Base-by-base conservation (phyloP, 2,113 vertebrate genomes). In the Oxygymnocypris stewartii region DNA sequence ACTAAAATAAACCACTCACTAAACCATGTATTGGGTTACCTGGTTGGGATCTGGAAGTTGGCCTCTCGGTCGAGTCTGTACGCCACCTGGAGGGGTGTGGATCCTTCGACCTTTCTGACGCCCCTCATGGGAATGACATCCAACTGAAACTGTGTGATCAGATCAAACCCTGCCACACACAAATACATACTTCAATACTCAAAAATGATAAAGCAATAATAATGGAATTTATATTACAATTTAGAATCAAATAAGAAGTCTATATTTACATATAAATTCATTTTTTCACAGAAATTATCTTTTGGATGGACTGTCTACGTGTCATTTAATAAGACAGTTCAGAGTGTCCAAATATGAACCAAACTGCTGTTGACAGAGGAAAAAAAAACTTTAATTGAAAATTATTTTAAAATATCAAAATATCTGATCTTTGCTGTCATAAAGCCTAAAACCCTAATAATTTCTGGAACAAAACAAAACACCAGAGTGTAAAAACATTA, bases 41-140 rank as follows among this genome's bases (percentile, higher is more conserved):
- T 94, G 49, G 95, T 96, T 81, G 95, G 95, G 92, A 96, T 95
- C 90, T 96, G 95, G 90, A 96, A 96, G 92, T 95, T 96, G 40
- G 95, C 94, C 87, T 96, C 95, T 65, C 86, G 91, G 91, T 96
- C 95, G 2, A 96, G 95, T 69, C 95, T 94, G 90, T 96, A 96
- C 2, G 95, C 95, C 90, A 96, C 94, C 92, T 96, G 95, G 61
- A 93, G 93, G 28, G 93, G 31, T 11, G 94, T 95, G 44, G 95
- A 96, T 57, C 95, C 95, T 3, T 96, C 94, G 71, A 96, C 95
- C 90, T 95, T 96, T 89, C 93, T 92, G 85, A 96, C 95, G 2
- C 95, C 95, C 88, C 93, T 95, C 82, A 96, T 90, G 2, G 94
- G 85, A 81, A 94, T 92, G 67, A 94, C 92, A n/a, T 96, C 95